Conservation (phyloP, 2,888 invertebrate genomes). For the Listrodromus nycthemerus region DNA sequence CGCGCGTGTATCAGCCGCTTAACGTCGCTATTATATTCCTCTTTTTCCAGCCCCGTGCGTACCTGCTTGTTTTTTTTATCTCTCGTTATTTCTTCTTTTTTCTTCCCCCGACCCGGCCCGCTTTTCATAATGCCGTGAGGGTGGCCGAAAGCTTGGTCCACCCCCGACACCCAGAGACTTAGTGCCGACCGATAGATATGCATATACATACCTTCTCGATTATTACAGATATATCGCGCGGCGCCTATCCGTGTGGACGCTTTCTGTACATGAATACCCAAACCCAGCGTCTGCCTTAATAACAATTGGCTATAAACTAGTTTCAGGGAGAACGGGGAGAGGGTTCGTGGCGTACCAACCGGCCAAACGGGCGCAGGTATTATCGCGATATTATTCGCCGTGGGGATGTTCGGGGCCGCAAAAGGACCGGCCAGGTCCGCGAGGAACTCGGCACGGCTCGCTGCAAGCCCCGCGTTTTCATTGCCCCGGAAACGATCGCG, state of each 20-base stretch:
- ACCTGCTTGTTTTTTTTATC: constrained; percentile 19
- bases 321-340: constrained; percentile 67
- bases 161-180: constrained; percentile 69
- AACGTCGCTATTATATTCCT: constrained; percentile 63
- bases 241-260: constrained; percentile 1
- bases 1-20: constrained; percentile 64
- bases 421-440: constrained; percentile 53
- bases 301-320: constrained; percentile 81
- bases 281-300: constrained; percentile 73
- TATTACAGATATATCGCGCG: constrained; percentile 46
- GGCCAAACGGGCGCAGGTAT: constrained; percentile 72
- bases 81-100: constrained; percentile 47
- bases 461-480: constrained; percentile 45
- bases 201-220: constrained; percentile 63
- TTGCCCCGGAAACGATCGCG: constrained; percentile 70
- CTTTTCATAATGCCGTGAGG: constrained; percentile 64
- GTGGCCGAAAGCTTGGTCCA: constrained; percentile 51
- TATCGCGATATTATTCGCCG: constrained; percentile 80
- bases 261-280: constrained; percentile 10
- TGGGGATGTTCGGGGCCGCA: constrained; percentile 51
- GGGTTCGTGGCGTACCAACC: constrained; percentile 32
- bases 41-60: constrained; percentile 43
- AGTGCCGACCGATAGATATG: constrained; percentile 68
- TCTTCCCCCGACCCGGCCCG: constrained; percentile 37
- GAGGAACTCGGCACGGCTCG: constrained; percentile 32